phyloP scores from a whole-genome alignment of 2,113 vertebrate species.

The Passerina amoena region DNA sequence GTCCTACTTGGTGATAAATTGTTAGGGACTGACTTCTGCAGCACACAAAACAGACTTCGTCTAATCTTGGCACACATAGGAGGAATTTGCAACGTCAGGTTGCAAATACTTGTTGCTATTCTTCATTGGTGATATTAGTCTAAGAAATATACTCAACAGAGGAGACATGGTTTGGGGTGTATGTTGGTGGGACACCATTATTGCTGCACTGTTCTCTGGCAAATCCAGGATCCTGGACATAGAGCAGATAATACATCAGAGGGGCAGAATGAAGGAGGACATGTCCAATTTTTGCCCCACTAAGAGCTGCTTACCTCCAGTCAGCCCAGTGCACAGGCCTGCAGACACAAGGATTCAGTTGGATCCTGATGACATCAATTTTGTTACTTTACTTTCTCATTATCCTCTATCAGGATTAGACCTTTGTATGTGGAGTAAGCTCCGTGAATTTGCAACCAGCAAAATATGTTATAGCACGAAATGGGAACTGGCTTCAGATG shows the following conservation, averaged over 20 bases:
- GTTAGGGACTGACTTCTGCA: neutral
- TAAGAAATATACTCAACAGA: neutral
- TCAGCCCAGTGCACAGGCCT: neutral
- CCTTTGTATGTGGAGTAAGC: accelerated
- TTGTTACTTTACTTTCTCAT: neutral
- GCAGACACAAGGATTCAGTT: neutral
- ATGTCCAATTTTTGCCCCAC: neutral
- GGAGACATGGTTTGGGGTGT: neutral
- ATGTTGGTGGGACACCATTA: neutral
- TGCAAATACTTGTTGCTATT: neutral
- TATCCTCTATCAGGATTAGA: neutral
- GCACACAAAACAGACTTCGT: neutral
- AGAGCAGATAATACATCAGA: neutral
- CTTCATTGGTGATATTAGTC: neutral
- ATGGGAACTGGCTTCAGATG: neutral
- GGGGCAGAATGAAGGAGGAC: neutral
- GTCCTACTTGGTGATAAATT: neutral
- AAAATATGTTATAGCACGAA: neutral
- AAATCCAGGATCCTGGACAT: neutral
- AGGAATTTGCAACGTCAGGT: neutral
- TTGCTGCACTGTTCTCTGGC: neutral
- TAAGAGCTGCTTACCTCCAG: neutral
- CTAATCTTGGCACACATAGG: neutral
- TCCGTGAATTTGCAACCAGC: neutral
- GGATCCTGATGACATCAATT: neutral